These are phyloP conservation scores for Phaetusa simplex DNA, from an alignment of 2,113 vertebrate genomes.

Conservation along the genomic window DNA sequence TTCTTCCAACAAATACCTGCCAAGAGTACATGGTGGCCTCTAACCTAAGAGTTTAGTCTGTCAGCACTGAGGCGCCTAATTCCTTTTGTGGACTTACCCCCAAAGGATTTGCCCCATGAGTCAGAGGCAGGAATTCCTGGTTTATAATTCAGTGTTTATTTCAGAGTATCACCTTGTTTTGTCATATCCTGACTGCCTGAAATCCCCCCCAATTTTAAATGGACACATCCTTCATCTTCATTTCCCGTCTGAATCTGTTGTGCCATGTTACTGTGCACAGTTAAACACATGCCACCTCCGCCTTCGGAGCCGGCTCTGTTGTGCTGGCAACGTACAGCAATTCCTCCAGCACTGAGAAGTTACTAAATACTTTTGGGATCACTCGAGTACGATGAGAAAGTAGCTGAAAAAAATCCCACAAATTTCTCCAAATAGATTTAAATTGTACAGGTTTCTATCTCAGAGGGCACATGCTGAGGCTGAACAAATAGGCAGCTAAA, in stretches of 20 bases:
- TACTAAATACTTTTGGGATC: background rate
- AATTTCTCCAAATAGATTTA: background rate
- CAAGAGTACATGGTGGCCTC: slow-evolving; percentile 18
- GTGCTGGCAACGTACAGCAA: background rate
- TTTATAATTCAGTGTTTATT: slow-evolving; percentile 63
- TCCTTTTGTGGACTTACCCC: slow-evolving; percentile 52
- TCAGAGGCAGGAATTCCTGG: slow-evolving; percentile 69
- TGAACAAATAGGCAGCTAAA: slow-evolving; percentile 11
- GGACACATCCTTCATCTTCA: background rate
- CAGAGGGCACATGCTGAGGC: background rate
- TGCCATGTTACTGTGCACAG: background rate
- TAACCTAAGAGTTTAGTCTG: slow-evolving; percentile 7
- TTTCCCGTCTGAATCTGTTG: slow-evolving; percentile 7
- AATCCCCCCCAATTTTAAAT: background rate
- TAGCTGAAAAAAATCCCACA: background rate
- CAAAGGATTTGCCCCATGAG: slow-evolving; percentile 56
- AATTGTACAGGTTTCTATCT: background rate
- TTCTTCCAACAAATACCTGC: background rate
- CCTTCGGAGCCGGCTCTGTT: background rate
- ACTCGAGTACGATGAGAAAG: background rate
- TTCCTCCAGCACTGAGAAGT: background rate
- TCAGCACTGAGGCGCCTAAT: background rate
- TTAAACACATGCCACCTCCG: background rate
- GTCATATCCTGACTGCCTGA: slow-evolving; percentile 45
- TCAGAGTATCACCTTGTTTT: slow-evolving; percentile 57